Conservation (phyloP, 1,140 invertebrate species). For the Bathynomus jamesi region DNA sequence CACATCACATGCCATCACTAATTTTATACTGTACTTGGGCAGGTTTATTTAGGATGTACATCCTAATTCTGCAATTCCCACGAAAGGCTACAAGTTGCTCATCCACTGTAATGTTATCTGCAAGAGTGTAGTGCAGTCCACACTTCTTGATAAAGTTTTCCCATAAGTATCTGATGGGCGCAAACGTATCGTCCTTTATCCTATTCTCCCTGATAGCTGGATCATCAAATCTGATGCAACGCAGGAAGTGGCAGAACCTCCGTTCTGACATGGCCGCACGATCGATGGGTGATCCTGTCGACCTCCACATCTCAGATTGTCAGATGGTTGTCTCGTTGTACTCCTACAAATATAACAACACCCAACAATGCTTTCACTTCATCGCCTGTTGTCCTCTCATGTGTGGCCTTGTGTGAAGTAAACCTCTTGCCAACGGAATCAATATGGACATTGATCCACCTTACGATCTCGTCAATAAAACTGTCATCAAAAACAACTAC, state of each 20-base stretch:
- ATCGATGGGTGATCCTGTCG: slow-evolving; percentile 1
- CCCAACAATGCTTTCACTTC: no score
- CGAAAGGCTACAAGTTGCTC: slow-evolving; percentile 19
- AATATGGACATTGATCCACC: no score
- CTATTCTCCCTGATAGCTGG: slow-evolving; percentile 21
- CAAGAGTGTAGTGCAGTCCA: slow-evolving; percentile 3
- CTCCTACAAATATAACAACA: no score
- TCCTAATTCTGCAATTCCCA: slow-evolving; percentile 14
- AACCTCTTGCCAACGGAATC: no score
- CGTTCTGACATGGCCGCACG: slow-evolving; percentile 13
- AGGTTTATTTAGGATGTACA: slow-evolving; percentile 7
- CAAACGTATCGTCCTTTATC: slow-evolving; percentile 31
- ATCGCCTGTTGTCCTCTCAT: no score
- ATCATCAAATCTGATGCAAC: slow-evolving; percentile 38
- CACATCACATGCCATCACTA: background rate
- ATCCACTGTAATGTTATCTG: slow-evolving; percentile 20
- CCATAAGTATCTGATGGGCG: slow-evolving; percentile 37
- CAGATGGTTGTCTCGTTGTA: slow-evolving; percentile 7
- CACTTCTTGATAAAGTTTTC: slow-evolving; percentile 23
- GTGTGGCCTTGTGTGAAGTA: no score
- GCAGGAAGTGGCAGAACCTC: slow-evolving; percentile 8
- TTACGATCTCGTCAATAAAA: no score
- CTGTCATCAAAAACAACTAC: no score
- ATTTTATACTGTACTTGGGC: slow-evolving; percentile 2
- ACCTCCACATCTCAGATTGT: slow-evolving; percentile 9